These are phyloP conservation scores for Ecdyonurus torrentis DNA, from an alignment of 2,888 invertebrate species.

Conservation along the genomic window DNA sequence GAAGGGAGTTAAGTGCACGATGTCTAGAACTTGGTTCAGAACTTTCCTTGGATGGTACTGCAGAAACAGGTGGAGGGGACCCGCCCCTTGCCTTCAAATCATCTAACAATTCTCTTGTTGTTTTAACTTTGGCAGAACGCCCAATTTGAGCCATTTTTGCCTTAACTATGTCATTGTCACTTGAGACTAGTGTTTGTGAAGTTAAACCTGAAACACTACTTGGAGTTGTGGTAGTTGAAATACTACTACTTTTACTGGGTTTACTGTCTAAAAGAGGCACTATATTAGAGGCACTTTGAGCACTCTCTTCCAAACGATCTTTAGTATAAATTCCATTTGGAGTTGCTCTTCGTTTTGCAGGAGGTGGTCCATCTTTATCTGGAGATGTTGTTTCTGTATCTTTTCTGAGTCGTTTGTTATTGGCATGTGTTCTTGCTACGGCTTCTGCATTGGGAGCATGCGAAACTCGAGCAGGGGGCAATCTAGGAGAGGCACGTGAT, in stretches of 20 bases:
- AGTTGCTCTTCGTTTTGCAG: neutral
- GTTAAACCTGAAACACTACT: neutral
- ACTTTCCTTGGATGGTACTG: slow-evolving; percentile 22
- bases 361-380: neutral
- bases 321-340: neutral
- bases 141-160: slow-evolving; percentile 40
- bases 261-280: neutral
- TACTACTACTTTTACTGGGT: neutral
- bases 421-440: slow-evolving; percentile 34
- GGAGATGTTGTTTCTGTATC: slow-evolving; percentile 13
- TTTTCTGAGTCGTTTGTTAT: slow-evolving; percentile 35
- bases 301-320: neutral
- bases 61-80: slow-evolving; percentile 27
- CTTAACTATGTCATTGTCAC: slow-evolving; percentile 4
- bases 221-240: neutral
- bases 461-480: slow-evolving; percentile 5
- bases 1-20: slow-evolving; percentile 9
- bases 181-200: neutral
- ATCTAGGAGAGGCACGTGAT: slow-evolving; percentile 7
- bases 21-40: slow-evolving; percentile 17
- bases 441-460: slow-evolving; percentile 20
- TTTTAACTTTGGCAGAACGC: slow-evolving; percentile 46
- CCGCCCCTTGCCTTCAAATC: slow-evolving; percentile 44
- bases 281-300: neutral
- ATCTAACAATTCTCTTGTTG: slow-evolving; percentile 64